Evolutionary conservation across 2,888 invertebrate species (phyloP).

Genomic region (Andrena dorsata): DNA sequence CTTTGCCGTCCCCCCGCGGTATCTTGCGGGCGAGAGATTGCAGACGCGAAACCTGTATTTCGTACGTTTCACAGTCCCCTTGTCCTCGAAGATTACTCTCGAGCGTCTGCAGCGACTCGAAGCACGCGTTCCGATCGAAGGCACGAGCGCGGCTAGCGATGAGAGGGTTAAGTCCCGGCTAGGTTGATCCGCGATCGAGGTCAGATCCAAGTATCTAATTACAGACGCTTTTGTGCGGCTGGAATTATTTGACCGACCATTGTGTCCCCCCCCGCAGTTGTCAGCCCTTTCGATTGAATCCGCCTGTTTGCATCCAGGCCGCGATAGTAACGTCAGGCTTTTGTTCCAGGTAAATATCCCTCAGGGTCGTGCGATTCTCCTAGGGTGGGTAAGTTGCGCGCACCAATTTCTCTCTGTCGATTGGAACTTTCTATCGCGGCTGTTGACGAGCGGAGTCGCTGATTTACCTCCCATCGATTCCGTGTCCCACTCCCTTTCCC

Average conservation of each 20-base stretch:
- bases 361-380: not conserved
- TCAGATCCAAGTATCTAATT: not conserved
- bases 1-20: slow-evolving; percentile 3
- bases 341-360: slow-evolving; percentile 69
- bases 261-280: slow-evolving; percentile 29
- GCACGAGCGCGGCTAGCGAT: too few relatives aligned
- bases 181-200: too few relatives aligned
- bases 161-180: too few relatives aligned
- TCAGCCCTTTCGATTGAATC: slow-evolving; percentile 42
- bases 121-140: not conserved
- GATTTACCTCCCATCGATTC: too few relatives aligned
- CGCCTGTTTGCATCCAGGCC: slow-evolving; percentile 35
- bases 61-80: not conserved
- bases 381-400: slow-evolving; percentile 51
- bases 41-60: not conserved
- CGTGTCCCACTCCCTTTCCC: not conserved
- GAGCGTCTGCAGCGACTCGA: not conserved
- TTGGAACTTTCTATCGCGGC: too few relatives aligned
- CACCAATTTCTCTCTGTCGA: slow-evolving; percentile 3
- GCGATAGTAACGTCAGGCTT: slow-evolving; percentile 36
- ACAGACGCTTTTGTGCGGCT: slow-evolving; percentile 40
- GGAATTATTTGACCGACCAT: slow-evolving; percentile 37
- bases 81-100: not conserved
- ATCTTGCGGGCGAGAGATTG: not conserved
- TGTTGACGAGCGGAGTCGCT: too few relatives aligned